A percentile compares a stretch with the other conserved stretches of the same genome.
phyloP scores from a whole-genome alignment of 1,140 invertebrate genomes.

The Ylistrum balloti region DNA sequence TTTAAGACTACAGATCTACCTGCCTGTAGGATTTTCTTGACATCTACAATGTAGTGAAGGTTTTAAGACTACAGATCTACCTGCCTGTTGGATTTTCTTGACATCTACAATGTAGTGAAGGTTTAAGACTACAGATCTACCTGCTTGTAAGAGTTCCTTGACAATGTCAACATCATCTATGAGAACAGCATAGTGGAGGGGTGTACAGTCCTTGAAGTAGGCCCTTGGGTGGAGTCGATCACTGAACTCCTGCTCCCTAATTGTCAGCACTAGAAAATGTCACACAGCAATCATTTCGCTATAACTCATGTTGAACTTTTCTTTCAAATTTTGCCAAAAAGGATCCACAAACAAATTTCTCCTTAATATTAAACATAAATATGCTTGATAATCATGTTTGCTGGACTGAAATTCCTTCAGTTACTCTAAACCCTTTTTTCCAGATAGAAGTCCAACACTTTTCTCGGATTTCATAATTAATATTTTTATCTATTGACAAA shows the following conservation, averaged over 20 bases:
- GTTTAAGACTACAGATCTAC: conserved; percentile 55
- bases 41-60: conserved; percentile 90
- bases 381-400: too few species aligned
- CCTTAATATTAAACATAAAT: too few species aligned
- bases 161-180: conserved; percentile 87
- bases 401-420: too few species aligned
- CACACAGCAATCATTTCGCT: too few species aligned
- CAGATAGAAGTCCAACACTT: too few species aligned
- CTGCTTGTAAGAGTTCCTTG: conserved; percentile 81
- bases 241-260: conserved; percentile 91
- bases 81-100: background rate
- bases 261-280: conserved; percentile 85
- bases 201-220: conserved; percentile 91
- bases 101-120: background rate
- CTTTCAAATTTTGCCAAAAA: too few species aligned
- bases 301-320: too few species aligned
- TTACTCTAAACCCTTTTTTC: too few species aligned
- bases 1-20: conserved; percentile 59
- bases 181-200: conserved; percentile 94
- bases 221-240: conserved; percentile 88
- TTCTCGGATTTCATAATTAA: too few species aligned
- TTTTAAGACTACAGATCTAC: background rate
- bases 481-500: too few species aligned
- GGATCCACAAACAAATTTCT: too few species aligned
- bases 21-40: conserved; percentile 79